phyloP scores from a whole-genome alignment of 2,113 vertebrate species.

The Regulus satrapa region DNA sequence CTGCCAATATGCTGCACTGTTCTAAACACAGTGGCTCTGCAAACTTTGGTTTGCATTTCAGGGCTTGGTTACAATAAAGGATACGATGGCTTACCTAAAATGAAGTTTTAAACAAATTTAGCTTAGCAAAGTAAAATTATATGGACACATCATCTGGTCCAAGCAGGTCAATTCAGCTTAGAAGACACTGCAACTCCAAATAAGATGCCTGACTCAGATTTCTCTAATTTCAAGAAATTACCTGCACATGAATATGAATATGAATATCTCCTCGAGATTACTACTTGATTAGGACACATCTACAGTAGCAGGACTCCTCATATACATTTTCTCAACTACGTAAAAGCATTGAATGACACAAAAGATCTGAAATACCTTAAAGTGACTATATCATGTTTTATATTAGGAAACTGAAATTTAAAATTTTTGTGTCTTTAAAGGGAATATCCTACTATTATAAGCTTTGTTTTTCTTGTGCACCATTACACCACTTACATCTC shows the following conservation, averaged over 20 bases:
- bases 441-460: not conserved
- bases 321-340: not conserved
- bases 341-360: not conserved
- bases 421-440: not conserved
- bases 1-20: not conserved
- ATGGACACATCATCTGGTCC: not conserved
- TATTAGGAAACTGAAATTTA: not conserved
- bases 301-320: not conserved
- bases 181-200: not conserved
- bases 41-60: too few relatives aligned
- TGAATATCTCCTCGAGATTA: not conserved
- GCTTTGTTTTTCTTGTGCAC: not conserved
- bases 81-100: not conserved
- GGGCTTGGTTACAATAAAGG: not conserved
- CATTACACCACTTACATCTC: not conserved
- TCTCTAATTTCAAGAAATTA: not conserved
- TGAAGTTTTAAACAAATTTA: not conserved
- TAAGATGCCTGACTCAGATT: not conserved
- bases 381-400: fast-evolving
- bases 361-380: not conserved
- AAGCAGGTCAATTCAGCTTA: not conserved
- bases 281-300: not conserved
- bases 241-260: not conserved
- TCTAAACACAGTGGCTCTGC: not conserved
- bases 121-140: not conserved